Evolutionary conservation across 1,140 invertebrate genomes (phyloP).

Genomic region (Drosophila equinoxialis): DNA sequence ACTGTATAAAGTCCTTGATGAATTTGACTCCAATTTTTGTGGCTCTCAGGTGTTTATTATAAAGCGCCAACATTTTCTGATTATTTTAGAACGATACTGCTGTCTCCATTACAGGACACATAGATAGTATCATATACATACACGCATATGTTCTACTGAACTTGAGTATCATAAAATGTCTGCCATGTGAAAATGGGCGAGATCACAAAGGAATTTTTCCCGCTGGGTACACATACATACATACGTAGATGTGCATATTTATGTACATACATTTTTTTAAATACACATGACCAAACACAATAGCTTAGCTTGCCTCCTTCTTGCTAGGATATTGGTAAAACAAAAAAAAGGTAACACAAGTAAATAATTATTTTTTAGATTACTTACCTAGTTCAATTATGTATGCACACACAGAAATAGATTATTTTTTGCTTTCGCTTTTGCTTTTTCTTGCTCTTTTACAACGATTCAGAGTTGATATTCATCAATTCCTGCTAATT

Average conservation of each 20-base stretch:
- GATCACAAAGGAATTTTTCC: constrained; percentile 14
- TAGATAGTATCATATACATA: constrained; percentile 13
- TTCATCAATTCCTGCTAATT: not conserved
- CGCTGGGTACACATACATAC: constrained; percentile 12
- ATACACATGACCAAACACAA: constrained; percentile 2
- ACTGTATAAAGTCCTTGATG: not conserved
- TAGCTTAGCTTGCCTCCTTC: not conserved
- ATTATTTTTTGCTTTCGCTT: constrained; percentile 3
- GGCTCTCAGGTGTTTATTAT: not conserved
- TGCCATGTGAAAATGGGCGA: constrained; percentile 11
- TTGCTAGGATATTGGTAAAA: not conserved
- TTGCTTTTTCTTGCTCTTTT: constrained; percentile 10
- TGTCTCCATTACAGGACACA: not conserved
- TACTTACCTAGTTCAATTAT: constrained; percentile 5
- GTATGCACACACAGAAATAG: constrained; percentile 5
- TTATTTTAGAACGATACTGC: not conserved
- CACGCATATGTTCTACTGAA: constrained; percentile 31
- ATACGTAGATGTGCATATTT: constrained; percentile 3
- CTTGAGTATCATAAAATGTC: constrained; percentile 30
- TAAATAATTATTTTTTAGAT: not conserved
- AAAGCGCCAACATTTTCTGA: not conserved
- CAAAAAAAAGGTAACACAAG: not conserved
- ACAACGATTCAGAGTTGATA: constrained; percentile 5
- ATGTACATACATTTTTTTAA: constrained; percentile 5
- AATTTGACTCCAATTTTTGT: not conserved